Conservation (phyloP, 1,140 invertebrate genomes). For the Penaeus indicus region DNA sequence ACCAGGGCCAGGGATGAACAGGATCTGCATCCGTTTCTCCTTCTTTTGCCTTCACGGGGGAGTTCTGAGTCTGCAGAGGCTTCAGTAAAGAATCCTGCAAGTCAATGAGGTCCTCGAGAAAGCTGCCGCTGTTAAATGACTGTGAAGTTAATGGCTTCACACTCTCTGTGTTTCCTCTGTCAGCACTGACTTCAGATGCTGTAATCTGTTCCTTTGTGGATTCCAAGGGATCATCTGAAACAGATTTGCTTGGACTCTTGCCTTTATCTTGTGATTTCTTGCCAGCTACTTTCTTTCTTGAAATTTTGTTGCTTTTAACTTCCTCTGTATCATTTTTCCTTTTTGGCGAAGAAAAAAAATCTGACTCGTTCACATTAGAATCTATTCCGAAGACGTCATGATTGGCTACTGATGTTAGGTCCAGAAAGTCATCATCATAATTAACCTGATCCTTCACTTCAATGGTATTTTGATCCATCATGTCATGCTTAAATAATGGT, state of each 20-base stretch:
- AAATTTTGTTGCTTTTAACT: neutral
- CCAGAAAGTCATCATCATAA: slow-evolving; percentile 40
- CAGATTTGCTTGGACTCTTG: neutral
- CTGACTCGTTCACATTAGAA: neutral
- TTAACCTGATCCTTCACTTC: neutral
- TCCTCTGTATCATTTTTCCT: neutral
- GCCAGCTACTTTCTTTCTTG: neutral
- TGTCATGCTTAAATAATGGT: neutral
- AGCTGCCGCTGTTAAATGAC: slow-evolving; percentile 1
- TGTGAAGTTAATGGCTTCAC: neutral
- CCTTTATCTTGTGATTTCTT: neutral
- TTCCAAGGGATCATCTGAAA: neutral
- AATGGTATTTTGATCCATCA: too few species aligned
- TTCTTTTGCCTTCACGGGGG: neutral
- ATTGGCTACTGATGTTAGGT: neutral
- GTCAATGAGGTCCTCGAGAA: slow-evolving; percentile 41
- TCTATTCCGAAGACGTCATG: slow-evolving; percentile 27
- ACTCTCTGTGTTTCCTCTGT: neutral
- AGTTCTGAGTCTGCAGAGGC: neutral
- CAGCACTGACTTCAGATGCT: neutral
- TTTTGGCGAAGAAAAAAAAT: neutral
- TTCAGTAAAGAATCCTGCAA: slow-evolving; percentile 55
- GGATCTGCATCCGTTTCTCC: neutral
- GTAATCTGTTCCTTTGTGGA: neutral
- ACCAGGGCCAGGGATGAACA: slow-evolving; percentile 20